Evolutionary conservation across 2,113 vertebrate genomes (phyloP), one percentile per base, ranked within the genome.

Genomic region (Labeo catla): DNA sequence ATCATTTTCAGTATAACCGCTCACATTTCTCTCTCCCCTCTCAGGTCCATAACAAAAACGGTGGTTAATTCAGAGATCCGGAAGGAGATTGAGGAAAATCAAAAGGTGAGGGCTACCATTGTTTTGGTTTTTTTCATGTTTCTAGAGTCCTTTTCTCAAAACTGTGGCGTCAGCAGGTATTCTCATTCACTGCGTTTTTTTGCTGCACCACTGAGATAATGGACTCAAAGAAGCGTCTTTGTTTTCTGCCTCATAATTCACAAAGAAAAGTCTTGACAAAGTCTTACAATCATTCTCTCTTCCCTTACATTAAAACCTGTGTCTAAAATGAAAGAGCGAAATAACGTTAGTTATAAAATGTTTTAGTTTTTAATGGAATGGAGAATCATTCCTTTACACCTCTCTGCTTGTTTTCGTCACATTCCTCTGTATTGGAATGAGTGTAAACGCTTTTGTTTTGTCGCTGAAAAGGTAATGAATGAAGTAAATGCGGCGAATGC

Each of bases 31-130:
- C 72, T 91, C 92, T 91, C 16, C 84, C 83, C 89, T 79, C 59
- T 59, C 89, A 99, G 98, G 91, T 97, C 96, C 89, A 96, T 99
- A 93, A 99, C 97, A 4, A 98, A 96, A 94, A 98, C 98, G 3
- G 95, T 95, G 89, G 98, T 99, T 91, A 96, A 93, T 90, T 92
- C 95, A 0, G 97, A 97, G 79, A 95, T 99, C 85, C 95, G 97
- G 87, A 94, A 92, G 72, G 98, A 99, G 94, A 96, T 99, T 15
- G 96, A 95, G 87, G 98, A 99, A 83, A 99, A 99, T 92, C 98
- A 99, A 89, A 99, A 98, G 96, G 98, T 99, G 95, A 88, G n/a
- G 77, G 74, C 39, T 57, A 76, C n/a, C 7, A 0, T 76, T 76
- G 80, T 39, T 57, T n/a, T n/a, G n/a, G n/a, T n/a, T n/a, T n/a